phyloP scores from a whole-genome alignment of 2,797 vertebrate genomes.

The Takifugu rubripes region DNA sequence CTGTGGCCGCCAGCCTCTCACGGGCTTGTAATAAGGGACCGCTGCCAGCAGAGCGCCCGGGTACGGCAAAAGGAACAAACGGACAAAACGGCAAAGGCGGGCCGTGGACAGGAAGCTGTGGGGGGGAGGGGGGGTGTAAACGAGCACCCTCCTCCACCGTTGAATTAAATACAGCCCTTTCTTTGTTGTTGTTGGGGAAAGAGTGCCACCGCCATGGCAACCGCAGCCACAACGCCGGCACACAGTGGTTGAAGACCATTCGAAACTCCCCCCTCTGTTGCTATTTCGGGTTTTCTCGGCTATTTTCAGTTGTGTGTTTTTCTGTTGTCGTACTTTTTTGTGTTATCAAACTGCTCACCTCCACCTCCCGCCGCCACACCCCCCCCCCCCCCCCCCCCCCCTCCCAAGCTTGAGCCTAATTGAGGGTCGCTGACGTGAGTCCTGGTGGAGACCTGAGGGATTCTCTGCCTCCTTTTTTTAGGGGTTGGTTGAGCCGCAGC shows the following conservation, averaged over 20 bases:
- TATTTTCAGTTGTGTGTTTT: conserved; percentile 63
- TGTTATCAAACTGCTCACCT: not conserved
- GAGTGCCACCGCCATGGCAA: conserved; percentile 66
- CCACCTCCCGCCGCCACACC: conserved; percentile 18
- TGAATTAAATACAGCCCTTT: conserved; percentile 51
- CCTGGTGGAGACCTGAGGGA: conserved; percentile 13
- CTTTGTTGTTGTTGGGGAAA: conserved; percentile 47
- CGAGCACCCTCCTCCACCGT: conserved; percentile 43
- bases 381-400: conserved; percentile 7
- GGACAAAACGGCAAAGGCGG: not conserved
- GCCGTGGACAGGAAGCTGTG: not conserved
- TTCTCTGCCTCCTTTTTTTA: conserved; percentile 24
- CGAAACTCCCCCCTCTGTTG: conserved; percentile 51
- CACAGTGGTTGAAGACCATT: conserved; percentile 64
- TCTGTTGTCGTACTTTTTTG: conserved; percentile 59
- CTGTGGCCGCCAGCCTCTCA: conserved; percentile 49
- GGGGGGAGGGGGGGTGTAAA: not conserved
- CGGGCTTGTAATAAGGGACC: conserved; percentile 43
- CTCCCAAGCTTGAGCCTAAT: conserved; percentile 47
- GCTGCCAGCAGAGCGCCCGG: conserved; percentile 46
- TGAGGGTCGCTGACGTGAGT: conserved; percentile 44
- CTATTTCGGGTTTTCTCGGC: conserved; percentile 62
- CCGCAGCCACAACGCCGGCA: conserved; percentile 48
- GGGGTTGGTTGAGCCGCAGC: not conserved
- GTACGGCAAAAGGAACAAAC: conserved; percentile 19